A percentile compares a stretch with the other conserved stretches of the same genome.
phyloP scores from a whole-genome alignment of 2,113 vertebrate species.

The Istiophorus platypterus region DNA sequence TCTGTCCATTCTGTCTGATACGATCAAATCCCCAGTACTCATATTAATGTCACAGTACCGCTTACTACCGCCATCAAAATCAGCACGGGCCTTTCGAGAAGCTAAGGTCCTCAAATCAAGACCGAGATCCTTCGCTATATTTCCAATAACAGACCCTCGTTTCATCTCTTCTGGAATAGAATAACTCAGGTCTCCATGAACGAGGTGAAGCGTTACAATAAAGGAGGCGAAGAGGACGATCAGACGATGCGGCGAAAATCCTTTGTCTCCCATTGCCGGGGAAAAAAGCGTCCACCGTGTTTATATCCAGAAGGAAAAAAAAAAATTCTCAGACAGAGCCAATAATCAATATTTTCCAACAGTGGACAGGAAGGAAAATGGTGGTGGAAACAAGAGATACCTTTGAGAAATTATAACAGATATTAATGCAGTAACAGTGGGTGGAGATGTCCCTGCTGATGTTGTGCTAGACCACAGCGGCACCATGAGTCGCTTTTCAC shows the following conservation, averaged over 20 bases:
- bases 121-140: conserved; percentile 82
- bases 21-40: conserved; percentile 67
- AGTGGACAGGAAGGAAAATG: not conserved
- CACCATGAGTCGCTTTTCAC: conserved; percentile 57
- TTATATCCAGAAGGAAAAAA: rapidly evolving
- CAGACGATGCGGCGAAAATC: not conserved
- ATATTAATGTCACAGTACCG: conserved; percentile 57
- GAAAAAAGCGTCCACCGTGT: not conserved
- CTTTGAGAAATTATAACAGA: not conserved
- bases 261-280: conserved; percentile 53
- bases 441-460: conserved; percentile 41
- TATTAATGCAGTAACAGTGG: conserved; percentile 30
- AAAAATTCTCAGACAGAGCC: not conserved
- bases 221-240: conserved; percentile 17
- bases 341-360: not conserved
- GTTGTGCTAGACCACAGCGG: conserved; percentile 60
- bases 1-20: conserved; percentile 69
- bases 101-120: conserved; percentile 73
- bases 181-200: conserved; percentile 78
- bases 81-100: conserved; percentile 70
- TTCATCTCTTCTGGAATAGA: conserved; percentile 81
- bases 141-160: conserved; percentile 80
- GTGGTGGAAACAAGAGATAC: not conserved
- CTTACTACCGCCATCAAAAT: conserved; percentile 50
- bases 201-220: conserved; percentile 29